Evolutionary conservation across 2,888 invertebrate species (phyloP).

Genomic region (Notocelia uddmanniana): DNA sequence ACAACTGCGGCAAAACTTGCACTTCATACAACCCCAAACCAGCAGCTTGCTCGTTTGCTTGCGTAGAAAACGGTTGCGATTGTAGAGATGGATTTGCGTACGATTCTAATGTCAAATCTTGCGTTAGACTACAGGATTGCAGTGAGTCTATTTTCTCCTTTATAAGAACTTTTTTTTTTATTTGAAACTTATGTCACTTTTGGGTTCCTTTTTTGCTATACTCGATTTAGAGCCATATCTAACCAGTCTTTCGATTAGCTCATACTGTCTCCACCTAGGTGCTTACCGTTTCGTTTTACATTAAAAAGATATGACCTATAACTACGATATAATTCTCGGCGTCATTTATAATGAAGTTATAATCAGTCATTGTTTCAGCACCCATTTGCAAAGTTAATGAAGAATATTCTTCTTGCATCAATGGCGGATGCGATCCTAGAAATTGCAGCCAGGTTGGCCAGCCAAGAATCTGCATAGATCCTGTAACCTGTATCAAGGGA

Average conservation of each 20-base stretch:
- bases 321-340: too few relatives aligned
- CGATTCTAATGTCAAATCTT: constrained; percentile 49
- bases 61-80: constrained; percentile 50
- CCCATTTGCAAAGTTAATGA: constrained; percentile 25
- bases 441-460: constrained; percentile 58
- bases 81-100: constrained; percentile 51
- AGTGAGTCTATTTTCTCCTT: constrained; percentile 15
- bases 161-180: neutral
- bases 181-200: too few relatives aligned
- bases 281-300: too few relatives aligned
- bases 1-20: constrained; percentile 32
- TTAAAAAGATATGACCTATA: neutral
- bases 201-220: too few relatives aligned
- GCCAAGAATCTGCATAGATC: constrained; percentile 53
- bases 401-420: constrained; percentile 53
- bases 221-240: too few relatives aligned
- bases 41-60: constrained; percentile 39
- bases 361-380: neutral
- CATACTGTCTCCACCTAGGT: too few relatives aligned
- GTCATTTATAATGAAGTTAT: neutral
- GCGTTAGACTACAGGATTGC: constrained; percentile 32
- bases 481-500: constrained; percentile 56
- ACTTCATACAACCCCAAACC: constrained; percentile 48
- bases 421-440: constrained; percentile 57
- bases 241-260: too few relatives aligned